phyloP scores from a whole-genome alignment of 2,888 invertebrate species.

The Spatulosminthurus flaviceps region DNA sequence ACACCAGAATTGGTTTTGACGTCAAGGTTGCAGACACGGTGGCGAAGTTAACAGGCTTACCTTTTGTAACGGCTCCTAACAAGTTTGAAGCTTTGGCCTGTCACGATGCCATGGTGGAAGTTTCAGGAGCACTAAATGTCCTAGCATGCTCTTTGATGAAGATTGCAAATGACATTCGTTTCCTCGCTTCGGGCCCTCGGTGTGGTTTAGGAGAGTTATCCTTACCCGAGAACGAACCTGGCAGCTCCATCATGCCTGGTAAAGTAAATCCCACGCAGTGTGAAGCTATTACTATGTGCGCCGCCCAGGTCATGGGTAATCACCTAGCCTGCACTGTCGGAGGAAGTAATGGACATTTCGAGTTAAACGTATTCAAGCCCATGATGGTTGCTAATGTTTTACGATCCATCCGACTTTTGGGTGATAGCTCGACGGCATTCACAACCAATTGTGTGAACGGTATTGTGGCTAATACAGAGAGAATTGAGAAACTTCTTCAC shows the following conservation, averaged over 20 bases:
- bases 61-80: constrained; percentile 92
- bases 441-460: constrained; percentile 87
- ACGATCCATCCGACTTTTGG: constrained; percentile 85
- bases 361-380: constrained; percentile 98
- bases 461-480: constrained; percentile 78
- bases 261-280: constrained; percentile 99
- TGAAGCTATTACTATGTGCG: constrained; percentile 97
- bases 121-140: constrained; percentile 91
- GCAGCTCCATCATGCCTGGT: constrained; percentile 99
- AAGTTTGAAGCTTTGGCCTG: constrained; percentile 97
- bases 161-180: constrained; percentile 89
- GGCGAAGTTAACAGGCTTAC: constrained; percentile 81
- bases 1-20: constrained; percentile 93
- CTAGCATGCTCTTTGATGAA: constrained; percentile 95
- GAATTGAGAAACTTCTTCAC: constrained; percentile 83
- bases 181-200: constrained; percentile 94
- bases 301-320: constrained; percentile 97
- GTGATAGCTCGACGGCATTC: constrained; percentile 85
- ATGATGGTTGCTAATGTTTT: constrained; percentile 94
- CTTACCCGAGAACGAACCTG: constrained; percentile 98
- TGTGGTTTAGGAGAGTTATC: constrained; percentile 93
- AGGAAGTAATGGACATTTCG: constrained; percentile 96
- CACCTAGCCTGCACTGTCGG: constrained; percentile 93
- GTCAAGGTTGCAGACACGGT: constrained; percentile 90
- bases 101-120: constrained; percentile 94